phyloP scores from a whole-genome alignment of 2,113 vertebrate genomes.

The Apeltes quadracus region DNA sequence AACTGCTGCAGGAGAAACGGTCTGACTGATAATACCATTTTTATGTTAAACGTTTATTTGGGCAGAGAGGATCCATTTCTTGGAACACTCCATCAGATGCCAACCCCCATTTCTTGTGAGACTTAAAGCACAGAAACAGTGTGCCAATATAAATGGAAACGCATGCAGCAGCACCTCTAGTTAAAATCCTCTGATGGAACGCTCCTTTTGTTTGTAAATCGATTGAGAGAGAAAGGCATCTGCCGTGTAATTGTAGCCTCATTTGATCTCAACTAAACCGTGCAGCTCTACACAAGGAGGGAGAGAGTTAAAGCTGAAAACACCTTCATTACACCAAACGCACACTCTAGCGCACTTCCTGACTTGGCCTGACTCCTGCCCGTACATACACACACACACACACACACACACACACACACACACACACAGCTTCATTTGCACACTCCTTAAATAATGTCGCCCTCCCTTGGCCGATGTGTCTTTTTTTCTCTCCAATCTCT shows the following conservation, averaged over 20 bases:
- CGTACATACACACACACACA: slow-evolving; percentile 1
- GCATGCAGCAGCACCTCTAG: slow-evolving; percentile 23
- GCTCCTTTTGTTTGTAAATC: slow-evolving; percentile 69
- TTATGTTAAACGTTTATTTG: slow-evolving; percentile 16
- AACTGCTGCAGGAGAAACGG: slow-evolving; percentile 6
- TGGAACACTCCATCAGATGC: slow-evolving; percentile 1
- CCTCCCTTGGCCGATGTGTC: slow-evolving; percentile 36
- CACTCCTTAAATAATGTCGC: slow-evolving; percentile 38
- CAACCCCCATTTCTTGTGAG: background rate
- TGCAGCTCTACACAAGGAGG: slow-evolving; percentile 44
- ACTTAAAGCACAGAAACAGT: slow-evolving; percentile 32
- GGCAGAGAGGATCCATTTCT: slow-evolving; percentile 20
- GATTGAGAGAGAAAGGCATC: slow-evolving; percentile 63
- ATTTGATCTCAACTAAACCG: slow-evolving; percentile 73
- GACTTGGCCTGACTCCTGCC: slow-evolving; percentile 12
- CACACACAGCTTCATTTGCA: slow-evolving; percentile 37
- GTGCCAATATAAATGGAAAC: slow-evolving; percentile 4
- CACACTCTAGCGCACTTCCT: slow-evolving; percentile 28
- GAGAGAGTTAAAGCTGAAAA: slow-evolving; percentile 46
- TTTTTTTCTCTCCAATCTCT: slow-evolving; percentile 46
- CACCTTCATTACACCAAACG: slow-evolving; percentile 60
- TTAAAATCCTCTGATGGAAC: slow-evolving; percentile 64
- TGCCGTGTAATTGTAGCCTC: slow-evolving; percentile 70
- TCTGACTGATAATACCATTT: slow-evolving; percentile 22
- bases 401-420: slow-evolving; percentile 8